phyloP scores from a whole-genome alignment of 2,113 vertebrate genomes.

The Seriola aureovittata region DNA sequence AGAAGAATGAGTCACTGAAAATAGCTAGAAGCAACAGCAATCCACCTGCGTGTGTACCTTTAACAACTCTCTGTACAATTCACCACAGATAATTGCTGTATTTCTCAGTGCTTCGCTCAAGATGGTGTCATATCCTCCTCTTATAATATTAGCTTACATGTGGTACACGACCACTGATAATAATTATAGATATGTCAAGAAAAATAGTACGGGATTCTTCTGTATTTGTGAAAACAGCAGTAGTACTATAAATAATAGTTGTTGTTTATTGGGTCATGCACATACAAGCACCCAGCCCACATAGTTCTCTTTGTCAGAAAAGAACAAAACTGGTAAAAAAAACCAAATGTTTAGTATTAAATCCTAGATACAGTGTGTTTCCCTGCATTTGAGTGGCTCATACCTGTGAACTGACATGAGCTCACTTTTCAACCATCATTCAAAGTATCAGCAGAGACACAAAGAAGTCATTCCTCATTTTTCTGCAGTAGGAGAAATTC shows the following conservation, averaged over 20 bases:
- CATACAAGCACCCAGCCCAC: neutral
- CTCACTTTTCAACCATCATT: neutral
- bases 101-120: neutral
- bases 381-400: neutral
- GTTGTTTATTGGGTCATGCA: neutral
- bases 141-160: conserved; percentile 7
- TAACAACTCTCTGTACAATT: neutral
- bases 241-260: neutral
- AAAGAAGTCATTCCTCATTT: neutral
- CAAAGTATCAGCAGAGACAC: conserved; percentile 34
- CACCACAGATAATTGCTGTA: neutral
- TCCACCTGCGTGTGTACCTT: neutral
- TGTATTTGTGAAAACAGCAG: neutral
- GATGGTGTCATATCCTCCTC: neutral
- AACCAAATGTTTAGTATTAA: neutral
- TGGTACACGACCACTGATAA: neutral
- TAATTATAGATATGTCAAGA: neutral
- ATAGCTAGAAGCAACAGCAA: neutral
- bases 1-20: conserved; percentile 29
- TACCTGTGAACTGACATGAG: neutral
- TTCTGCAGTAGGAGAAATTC: neutral
- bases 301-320: neutral
- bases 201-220: neutral
- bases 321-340: no score
- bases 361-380: conserved; percentile 1